Conservation (phyloP, 2,113 vertebrate species). For the Anser brachyrhynchus region DNA sequence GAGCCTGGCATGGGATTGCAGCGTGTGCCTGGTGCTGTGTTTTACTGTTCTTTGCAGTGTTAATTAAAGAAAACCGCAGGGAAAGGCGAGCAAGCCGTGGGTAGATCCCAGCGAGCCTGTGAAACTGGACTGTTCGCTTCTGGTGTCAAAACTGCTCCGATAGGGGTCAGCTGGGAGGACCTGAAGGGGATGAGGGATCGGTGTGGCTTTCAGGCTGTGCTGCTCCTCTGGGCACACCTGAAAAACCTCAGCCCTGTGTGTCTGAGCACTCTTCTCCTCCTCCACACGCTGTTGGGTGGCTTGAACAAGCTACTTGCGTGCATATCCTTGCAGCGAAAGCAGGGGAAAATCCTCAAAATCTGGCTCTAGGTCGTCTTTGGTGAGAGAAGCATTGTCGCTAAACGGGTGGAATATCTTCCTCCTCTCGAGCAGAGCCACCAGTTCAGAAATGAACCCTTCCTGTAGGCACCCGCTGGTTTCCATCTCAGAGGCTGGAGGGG, state of each 20-base stretch:
- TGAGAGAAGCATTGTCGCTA: neutral
- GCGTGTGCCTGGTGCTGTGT: neutral
- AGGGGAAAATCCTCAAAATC: neutral
- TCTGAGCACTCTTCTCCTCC: neutral
- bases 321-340: neutral
- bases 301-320: neutral
- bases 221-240: neutral
- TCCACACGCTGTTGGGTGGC: neutral
- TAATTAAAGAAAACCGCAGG: neutral
- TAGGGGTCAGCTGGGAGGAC: neutral
- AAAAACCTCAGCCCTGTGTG: neutral
- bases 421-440: neutral
- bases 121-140: neutral
- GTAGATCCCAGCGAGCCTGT: neutral
- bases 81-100: neutral
- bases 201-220: neutral
- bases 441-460: neutral
- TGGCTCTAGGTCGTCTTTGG: too few relatives aligned
- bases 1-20: neutral
- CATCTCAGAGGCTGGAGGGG: neutral
- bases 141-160: accelerated
- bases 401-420: neutral
- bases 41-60: neutral
- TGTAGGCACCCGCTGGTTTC: neutral
- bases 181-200: neutral